A percentile compares a stretch with the other conserved stretches of the same genome.
Evolutionary conservation across 2,113 vertebrate species (phyloP).

Genomic region (Mesocricetus auratus): DNA sequence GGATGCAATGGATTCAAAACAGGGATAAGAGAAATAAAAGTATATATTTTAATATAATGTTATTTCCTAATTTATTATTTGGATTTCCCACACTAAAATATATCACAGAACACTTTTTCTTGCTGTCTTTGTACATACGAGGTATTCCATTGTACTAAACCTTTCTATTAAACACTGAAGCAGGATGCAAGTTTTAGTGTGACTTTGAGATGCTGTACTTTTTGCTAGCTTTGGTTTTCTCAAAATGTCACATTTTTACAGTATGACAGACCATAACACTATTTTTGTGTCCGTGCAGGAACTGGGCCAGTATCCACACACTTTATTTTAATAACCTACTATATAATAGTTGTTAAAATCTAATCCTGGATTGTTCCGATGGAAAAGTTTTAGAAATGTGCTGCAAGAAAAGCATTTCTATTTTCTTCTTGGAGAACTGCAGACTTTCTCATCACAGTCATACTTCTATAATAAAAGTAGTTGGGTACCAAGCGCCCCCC

Average conservation of each 20-base stretch:
- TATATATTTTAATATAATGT: not conserved
- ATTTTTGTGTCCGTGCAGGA: slow-evolving; percentile 78
- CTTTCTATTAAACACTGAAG: slow-evolving; percentile 12
- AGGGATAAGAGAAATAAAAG: not conserved
- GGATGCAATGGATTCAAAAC: not conserved
- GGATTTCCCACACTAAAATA: not conserved
- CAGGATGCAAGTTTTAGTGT: not conserved
- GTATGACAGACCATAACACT: slow-evolving; percentile 77
- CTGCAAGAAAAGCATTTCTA: slow-evolving; percentile 74
- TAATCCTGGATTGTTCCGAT: slow-evolving; percentile 73
- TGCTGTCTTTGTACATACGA: not conserved
- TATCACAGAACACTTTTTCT: not conserved
- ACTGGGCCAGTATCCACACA: slow-evolving; percentile 73
- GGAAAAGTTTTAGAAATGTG: slow-evolving; percentile 72
- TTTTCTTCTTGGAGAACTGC: slow-evolving; percentile 72
- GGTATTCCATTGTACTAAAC: not conserved
- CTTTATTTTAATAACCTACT: slow-evolving; percentile 79
- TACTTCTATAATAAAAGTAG: slow-evolving; percentile 62
- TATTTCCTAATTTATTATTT: not conserved
- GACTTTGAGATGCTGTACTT: slow-evolving; percentile 48
- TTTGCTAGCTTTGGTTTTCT: slow-evolving; percentile 82
- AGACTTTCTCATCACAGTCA: slow-evolving; percentile 82
- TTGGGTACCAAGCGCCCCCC: not conserved
- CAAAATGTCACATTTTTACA: slow-evolving; percentile 79
- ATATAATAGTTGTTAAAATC: slow-evolving; percentile 76